Conservation (phyloP, 2,113 vertebrate species). For the Coptodon rendalli region DNA sequence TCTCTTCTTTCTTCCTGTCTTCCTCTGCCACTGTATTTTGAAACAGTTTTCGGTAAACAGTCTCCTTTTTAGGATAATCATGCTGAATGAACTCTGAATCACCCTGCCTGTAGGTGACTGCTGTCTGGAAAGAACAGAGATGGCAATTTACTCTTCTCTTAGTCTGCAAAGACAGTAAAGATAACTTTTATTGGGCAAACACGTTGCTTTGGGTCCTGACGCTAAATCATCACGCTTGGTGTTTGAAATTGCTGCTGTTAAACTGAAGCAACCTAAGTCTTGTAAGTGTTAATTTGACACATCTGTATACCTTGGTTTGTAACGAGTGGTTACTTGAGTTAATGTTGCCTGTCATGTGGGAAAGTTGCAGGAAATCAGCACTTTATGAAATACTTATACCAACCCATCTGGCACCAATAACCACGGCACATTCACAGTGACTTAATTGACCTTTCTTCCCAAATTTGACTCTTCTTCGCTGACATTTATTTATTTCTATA, state of each 20-base stretch:
- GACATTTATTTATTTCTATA: not conserved
- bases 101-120: not conserved
- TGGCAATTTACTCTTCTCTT: not conserved
- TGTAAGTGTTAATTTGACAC: not conserved
- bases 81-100: not conserved
- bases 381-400: not conserved
- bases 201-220: not conserved
- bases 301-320: not conserved
- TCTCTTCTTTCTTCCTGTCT: not conserved
- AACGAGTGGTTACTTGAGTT: not conserved
- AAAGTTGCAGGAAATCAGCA: not conserved
- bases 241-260: not conserved
- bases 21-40: not conserved
- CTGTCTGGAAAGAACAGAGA: not conserved
- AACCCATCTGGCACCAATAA: not conserved
- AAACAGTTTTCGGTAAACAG: not conserved
- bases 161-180: not conserved
- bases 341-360: not conserved
- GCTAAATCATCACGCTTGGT: not conserved
- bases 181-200: not conserved
- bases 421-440: not conserved
- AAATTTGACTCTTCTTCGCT: not conserved
- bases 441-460: not conserved
- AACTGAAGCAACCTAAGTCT: not conserved
- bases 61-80: not conserved